Evolutionary conservation across 2,888 invertebrate species (phyloP).

Genomic region (Mamestra brassicae): DNA sequence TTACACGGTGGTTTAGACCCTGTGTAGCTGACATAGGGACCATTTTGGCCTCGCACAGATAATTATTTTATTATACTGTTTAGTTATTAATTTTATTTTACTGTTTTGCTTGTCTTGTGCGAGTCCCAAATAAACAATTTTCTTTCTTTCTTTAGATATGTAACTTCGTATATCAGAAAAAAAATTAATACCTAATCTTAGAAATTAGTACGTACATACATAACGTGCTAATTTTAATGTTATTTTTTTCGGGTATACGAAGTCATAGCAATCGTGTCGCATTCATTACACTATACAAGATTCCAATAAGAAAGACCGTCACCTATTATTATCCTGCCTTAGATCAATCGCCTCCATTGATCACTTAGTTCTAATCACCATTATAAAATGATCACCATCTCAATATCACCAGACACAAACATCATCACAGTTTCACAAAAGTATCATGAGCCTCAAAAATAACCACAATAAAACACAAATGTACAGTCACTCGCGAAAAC

Average conservation of each 20-base stretch:
- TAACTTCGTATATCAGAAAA: not conserved
- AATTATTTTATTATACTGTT: too few species aligned
- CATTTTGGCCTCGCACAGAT: too few species aligned
- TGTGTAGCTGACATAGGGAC: too few species aligned
- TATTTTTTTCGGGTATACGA: too few species aligned
- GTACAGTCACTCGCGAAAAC: constrained; percentile 47
- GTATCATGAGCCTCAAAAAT: constrained; percentile 26
- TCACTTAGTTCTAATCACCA: constrained; percentile 77
- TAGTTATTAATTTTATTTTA: too few species aligned
- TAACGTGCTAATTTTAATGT: too few species aligned
- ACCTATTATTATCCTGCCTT: constrained; percentile 77
- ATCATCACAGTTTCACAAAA: constrained; percentile 11
- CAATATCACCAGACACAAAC: constrained; percentile 19
- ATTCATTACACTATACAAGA: constrained; percentile 51
- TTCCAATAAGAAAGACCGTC: constrained; percentile 75
- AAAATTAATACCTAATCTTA: not conserved
- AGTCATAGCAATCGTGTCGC: too few species aligned
- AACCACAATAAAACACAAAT: constrained; percentile 10
- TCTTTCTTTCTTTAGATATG: not conserved
- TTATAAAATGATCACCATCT: constrained; percentile 59
- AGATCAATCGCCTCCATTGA: constrained; percentile 75
- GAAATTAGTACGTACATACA: not conserved
- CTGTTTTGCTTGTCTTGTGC: too few species aligned
- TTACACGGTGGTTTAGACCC: too few species aligned
- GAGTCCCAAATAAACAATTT: too few species aligned